phyloP scores from a whole-genome alignment of 2,113 vertebrate species.

The Argyrosomus japonicus region DNA sequence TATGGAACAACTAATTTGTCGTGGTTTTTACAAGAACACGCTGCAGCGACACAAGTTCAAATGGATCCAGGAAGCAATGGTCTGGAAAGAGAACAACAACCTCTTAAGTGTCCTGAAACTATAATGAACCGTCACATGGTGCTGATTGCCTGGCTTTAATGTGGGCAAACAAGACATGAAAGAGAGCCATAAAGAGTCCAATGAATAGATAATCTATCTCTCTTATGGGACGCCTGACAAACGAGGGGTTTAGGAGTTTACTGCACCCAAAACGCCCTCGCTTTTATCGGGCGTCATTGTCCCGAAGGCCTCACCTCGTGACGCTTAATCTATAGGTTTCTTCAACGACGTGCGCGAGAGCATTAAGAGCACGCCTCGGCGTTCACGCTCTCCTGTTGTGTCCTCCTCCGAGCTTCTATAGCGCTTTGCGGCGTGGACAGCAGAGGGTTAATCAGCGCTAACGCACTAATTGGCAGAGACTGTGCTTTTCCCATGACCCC shows the following conservation, averaged over 20 bases:
- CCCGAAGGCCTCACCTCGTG: conserved; percentile 34
- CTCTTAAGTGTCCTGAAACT: conserved; percentile 45
- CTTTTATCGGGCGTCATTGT: conserved; percentile 15
- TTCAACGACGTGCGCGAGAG: conserved; percentile 1
- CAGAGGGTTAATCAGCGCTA: conserved; percentile 68
- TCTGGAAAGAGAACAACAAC: conserved; percentile 63
- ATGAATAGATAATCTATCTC: conserved; percentile 70
- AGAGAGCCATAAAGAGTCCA: conserved; percentile 61
- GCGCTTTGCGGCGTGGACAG: conserved; percentile 21
- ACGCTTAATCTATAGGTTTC: neutral
- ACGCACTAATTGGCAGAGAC: conserved; percentile 69
- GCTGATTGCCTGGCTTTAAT: conserved; percentile 63
- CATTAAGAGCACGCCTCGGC: neutral
- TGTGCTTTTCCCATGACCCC: conserved; percentile 78
- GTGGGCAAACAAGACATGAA: conserved; percentile 74
- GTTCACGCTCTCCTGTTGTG: neutral
- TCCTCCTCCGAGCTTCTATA: neutral
- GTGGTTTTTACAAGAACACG: conserved; percentile 36
- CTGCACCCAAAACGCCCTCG: conserved; percentile 40
- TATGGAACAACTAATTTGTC: conserved; percentile 16
- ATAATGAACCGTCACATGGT: conserved; percentile 62
- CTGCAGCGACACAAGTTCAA: conserved; percentile 47
- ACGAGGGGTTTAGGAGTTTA: conserved; percentile 58
- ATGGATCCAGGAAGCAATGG: conserved; percentile 49
- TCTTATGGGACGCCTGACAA: conserved; percentile 60